phyloP scores from a whole-genome alignment of 2,888 invertebrate genomes.

The Caenorhabditis sp. region DNA sequence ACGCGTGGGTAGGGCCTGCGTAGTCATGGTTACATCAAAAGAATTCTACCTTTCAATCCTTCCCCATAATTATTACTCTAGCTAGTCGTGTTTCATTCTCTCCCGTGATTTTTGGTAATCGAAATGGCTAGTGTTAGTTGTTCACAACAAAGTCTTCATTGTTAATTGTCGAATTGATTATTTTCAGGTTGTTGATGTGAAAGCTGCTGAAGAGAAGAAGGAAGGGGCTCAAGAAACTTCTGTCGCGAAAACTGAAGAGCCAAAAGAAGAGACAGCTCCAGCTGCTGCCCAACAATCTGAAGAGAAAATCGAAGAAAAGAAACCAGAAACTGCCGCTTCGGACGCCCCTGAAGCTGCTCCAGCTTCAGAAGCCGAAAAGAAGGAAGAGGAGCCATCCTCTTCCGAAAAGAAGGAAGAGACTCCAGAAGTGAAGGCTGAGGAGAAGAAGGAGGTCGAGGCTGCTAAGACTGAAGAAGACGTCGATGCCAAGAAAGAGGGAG shows the following conservation, averaged over 20 bases:
- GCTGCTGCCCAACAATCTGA: background rate
- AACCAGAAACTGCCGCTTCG: slow-evolving; percentile 14
- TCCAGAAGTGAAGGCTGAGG: slow-evolving; percentile 3
- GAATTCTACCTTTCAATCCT: too few relatives aligned
- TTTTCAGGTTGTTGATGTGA: background rate
- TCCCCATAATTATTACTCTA: too few relatives aligned
- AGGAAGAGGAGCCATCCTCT: background rate
- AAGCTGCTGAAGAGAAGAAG: slow-evolving; percentile 9
- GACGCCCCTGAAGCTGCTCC: slow-evolving; percentile 6
- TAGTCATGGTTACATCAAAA: too few relatives aligned
- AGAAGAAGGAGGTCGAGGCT: slow-evolving; percentile 13
- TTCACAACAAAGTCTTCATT: too few relatives aligned
- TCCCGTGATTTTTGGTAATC: too few relatives aligned
- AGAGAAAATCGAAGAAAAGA: slow-evolving; percentile 25
- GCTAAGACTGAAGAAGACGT: background rate
- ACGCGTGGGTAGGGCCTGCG: too few relatives aligned
- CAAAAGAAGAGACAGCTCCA: slow-evolving; percentile 25
- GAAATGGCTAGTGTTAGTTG: too few relatives aligned
- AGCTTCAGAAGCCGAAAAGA: slow-evolving; percentile 15
- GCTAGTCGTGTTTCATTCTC: too few relatives aligned
- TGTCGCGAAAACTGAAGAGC: background rate
- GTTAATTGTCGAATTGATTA: too few relatives aligned
- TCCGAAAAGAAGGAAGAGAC: background rate
- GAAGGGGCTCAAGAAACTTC: slow-evolving; percentile 40
- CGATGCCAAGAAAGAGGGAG: background rate